Conservation (phyloP, 2,113 vertebrate species). For the Calcarius ornatus region DNA sequence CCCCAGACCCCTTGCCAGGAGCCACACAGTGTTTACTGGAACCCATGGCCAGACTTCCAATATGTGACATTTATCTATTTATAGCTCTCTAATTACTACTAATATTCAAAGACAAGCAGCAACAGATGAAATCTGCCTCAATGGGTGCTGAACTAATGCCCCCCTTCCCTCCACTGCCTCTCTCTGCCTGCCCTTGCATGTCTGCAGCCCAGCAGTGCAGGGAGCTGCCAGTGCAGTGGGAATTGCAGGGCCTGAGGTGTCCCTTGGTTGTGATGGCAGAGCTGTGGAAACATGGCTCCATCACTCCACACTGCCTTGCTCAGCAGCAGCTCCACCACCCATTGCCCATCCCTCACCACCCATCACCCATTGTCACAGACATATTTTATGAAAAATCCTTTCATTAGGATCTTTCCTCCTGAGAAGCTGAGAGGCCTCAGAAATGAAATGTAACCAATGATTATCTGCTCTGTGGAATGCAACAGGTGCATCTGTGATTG, state of each 20-base stretch:
- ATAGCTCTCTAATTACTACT: background rate
- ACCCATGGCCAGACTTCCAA: background rate
- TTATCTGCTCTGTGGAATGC: too few species aligned
- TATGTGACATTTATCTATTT: background rate
- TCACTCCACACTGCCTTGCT: background rate
- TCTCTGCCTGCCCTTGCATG: background rate
- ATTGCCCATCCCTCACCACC: too few species aligned
- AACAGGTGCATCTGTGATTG: too few species aligned
- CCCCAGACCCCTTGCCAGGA: background rate
- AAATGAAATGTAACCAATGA: too few species aligned
- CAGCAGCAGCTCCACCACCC: background rate
- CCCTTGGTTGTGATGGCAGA: background rate
- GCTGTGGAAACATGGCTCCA: background rate
- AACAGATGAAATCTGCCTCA: background rate
- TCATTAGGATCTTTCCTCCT: too few species aligned
- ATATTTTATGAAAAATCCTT: too few species aligned
- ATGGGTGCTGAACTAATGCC: background rate
- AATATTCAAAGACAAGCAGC: background rate
- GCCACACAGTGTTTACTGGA: background rate
- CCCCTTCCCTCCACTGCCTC: background rate
- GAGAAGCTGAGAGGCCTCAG: too few species aligned
- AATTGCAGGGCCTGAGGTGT: background rate
- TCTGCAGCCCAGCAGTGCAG: accelerated
- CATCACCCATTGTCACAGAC: too few species aligned
- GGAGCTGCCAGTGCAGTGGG: background rate